A percentile compares a stretch with the other conserved stretches of the same genome.
These are phyloP conservation scores for Dreissena polymorpha DNA, from an alignment of 1,140 invertebrate species.

Conservation along the genomic window DNA sequence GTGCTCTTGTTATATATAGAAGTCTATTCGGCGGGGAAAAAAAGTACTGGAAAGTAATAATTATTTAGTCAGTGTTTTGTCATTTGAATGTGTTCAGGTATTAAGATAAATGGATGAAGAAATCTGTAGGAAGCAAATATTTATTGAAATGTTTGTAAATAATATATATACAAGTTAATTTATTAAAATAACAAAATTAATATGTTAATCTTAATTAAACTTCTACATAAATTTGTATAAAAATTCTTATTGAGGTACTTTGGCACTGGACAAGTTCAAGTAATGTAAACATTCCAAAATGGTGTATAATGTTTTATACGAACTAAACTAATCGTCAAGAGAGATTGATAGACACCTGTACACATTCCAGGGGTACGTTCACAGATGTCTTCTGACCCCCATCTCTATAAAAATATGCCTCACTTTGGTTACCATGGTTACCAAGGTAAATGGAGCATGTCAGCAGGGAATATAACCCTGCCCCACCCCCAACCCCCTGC, in stretches of 20 bases:
- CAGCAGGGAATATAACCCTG: neutral
- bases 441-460: conserved; percentile 41
- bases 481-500: too few relatives aligned
- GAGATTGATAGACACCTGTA: neutral
- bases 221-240: neutral
- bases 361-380: conserved; percentile 27
- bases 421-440: conserved; percentile 37
- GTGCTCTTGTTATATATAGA: too few relatives aligned
- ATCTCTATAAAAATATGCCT: conserved; percentile 22
- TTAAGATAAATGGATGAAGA: too few relatives aligned
- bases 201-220: neutral
- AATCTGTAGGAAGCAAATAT: too few relatives aligned
- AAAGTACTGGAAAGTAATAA: too few relatives aligned
- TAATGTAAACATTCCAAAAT: conserved; percentile 17
- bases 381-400: conserved; percentile 12
- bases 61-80: too few relatives aligned
- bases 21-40: too few relatives aligned
- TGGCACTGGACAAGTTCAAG: neutral
- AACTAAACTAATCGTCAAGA: neutral
- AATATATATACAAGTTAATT: too few relatives aligned
- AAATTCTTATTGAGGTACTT: neutral
- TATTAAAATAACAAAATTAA: neutral
- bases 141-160: too few relatives aligned
- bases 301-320: neutral
- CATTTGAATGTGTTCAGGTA: too few relatives aligned